These are phyloP conservation scores for Lethenteron reissneri DNA, from an alignment of 2,113 vertebrate species.

Conservation along the genomic window DNA sequence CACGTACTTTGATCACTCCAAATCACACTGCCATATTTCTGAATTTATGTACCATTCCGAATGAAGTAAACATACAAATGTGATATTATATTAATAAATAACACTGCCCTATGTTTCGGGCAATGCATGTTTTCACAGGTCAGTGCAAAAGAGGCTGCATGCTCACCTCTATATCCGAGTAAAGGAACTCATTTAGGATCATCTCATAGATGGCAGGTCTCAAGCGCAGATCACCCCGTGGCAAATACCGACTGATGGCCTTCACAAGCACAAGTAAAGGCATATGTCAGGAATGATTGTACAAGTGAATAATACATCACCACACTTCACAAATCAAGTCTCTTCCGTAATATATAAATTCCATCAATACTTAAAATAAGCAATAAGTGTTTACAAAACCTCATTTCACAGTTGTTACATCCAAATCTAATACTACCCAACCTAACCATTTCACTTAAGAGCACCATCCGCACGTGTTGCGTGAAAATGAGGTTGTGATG, in stretches of 20 bases:
- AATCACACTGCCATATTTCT: background rate
- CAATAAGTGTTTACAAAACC: constrained; percentile 9
- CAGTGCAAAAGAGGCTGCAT: background rate
- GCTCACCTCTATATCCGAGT: constrained; percentile 13
- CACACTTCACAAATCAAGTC: constrained; percentile 8
- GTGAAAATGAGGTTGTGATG: too few relatives aligned
- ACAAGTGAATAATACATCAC: constrained; percentile 7
- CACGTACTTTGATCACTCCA: background rate
- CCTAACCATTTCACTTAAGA: too few relatives aligned
- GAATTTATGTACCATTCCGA: background rate
- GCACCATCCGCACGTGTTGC: too few relatives aligned
- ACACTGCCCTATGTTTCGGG: too few relatives aligned
- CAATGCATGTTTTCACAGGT: too few relatives aligned
- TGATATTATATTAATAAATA: too few relatives aligned
- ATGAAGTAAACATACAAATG: constrained; percentile 10
- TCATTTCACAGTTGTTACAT: too few relatives aligned
- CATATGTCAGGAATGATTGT: too few relatives aligned
- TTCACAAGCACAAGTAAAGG: constrained; percentile 15
- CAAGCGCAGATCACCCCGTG: constrained; percentile 67
- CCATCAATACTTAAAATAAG: constrained; percentile 15
- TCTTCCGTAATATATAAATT: constrained; percentile 7
- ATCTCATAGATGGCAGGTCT: constrained; percentile 93
- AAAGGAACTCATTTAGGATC: constrained; percentile 86
- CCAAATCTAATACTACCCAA: too few relatives aligned
- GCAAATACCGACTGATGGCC: constrained; percentile 89